Evolutionary conservation across 1,140 invertebrate species (phyloP), one percentile per base, ranked within the genome.

Genomic region (Eulimnadia texana): DNA sequence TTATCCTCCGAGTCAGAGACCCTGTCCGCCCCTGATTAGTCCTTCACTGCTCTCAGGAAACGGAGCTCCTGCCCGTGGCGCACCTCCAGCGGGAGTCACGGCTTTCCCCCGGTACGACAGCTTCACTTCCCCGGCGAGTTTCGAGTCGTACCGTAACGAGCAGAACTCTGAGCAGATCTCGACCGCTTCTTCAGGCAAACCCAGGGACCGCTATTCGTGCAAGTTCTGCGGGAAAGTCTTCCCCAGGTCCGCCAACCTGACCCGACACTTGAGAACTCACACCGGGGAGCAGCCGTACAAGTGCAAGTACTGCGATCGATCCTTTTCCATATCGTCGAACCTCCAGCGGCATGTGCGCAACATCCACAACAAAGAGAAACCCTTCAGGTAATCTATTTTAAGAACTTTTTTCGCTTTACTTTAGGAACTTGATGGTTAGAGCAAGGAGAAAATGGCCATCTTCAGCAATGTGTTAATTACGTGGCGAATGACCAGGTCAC

Each of bases 271-370:
- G 66, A 80, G 96, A 64, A 99, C 96, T 0, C 96, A 99, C 73
- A 99, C 96, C 0, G 96, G 96, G 20, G 96, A 99, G 70, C 90
- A 98, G 72, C 93, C 93, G 0, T 98, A 98, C 78, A 91, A 93
- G 72, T 99, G 96, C 76, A 90, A 94, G 71, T 97, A 95, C 76
- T 99, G 96, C 77, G 95, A 99, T 72, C 79, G 96, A 62, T 96
- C 92, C 29, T 99, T 99, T 76, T 95, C 91, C 70, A 99, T 99
- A 73, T 95, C 93, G 1, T 97, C 93, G 52, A 99, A 99, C 70
- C 78, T 99, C 27, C 97, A 99, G 73, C 82, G 97, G 56, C 97
- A 99, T 75, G 95, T 99, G 20, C 79, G 97, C 33, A 99, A 99
- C 73, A 99, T 99, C 66, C 97, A 99, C 74, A 98, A 99, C 76